Evolutionary conservation across 2,888 invertebrate species (phyloP).

Genomic region (Arge pagana): DNA sequence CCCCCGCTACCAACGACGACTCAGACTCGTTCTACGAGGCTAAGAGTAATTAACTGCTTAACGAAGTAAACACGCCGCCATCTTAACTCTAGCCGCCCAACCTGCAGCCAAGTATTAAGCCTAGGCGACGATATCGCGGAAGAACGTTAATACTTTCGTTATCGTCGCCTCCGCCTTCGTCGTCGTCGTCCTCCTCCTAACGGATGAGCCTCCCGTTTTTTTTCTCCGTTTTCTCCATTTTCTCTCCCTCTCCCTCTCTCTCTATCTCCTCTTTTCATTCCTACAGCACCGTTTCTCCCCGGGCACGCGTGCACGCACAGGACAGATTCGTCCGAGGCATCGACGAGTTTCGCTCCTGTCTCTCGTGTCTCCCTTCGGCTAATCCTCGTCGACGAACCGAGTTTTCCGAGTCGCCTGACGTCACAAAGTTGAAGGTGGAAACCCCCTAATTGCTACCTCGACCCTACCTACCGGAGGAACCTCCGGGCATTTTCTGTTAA

Average conservation of each 20-base stretch:
- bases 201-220: constrained; percentile 6
- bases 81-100: constrained; percentile 49
- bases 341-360: too few species aligned
- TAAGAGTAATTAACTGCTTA: constrained; percentile 58
- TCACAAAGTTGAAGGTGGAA: constrained; percentile 17
- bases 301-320: too few species aligned
- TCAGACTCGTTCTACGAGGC: constrained; percentile 22
- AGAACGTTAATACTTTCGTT: too few species aligned
- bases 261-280: neutral
- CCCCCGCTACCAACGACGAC: constrained; percentile 25
- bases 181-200: too few species aligned
- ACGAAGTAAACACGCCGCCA: constrained; percentile 58
- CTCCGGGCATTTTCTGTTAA: constrained; percentile 19
- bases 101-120: constrained; percentile 32
- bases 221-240: neutral
- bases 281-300: constrained; percentile 15
- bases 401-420: constrained; percentile 2
- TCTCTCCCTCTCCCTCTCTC: constrained; percentile 18
- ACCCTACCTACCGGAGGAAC: constrained; percentile 21
- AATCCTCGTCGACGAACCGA: too few species aligned
- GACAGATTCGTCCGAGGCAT: too few species aligned
- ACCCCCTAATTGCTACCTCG: constrained; percentile 21
- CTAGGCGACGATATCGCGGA: constrained; percentile 19
- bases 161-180: too few species aligned
- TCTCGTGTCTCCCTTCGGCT: too few species aligned